Base-by-base conservation (phyloP, 2,113 vertebrate species). In the Clinocottus analis region DNA sequence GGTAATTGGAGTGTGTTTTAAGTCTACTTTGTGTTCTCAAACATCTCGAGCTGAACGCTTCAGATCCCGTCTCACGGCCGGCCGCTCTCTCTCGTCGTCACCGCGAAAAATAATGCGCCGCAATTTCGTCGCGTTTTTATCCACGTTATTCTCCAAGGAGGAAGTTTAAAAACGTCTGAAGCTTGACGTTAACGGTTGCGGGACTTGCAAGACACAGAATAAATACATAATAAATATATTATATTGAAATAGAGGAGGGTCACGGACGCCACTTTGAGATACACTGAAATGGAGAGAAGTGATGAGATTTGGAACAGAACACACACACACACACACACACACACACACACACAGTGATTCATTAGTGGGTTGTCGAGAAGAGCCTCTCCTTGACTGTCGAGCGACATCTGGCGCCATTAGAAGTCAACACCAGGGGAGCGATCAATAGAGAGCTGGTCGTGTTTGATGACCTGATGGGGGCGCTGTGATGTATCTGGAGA, bases 401-500 rank as follows among this genome's bases (percentile, higher is more conserved):
- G 27, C 74, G 79, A 86, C 75, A 87, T 89, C 75, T 89, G 79
- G 68, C 56, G 7, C 69, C 84, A 80, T 85, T 88, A 84, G 67
- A 79, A 80, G 68, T 77, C 66, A 71, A 79, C 70, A 68, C 75
- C 59, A 23, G 21, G 69, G 29, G 58, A 65, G 43, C 74, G 80
- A 75, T 73, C 63, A 79, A 78, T 60, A 58, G 43, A 74, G 33
- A 58, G 25, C 35, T 79, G 41, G 55, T 58, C 64, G 66, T 37
- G 79, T 72, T 77, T 75, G 66, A 72, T 73, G 77, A 74, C 31
- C 14, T 62, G 41, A 82, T n/a, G 33, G 62, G 5, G 11, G 2
- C 53, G 2, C 53, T 68, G 45, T 85, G 66, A 69, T 74, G 39
- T 66, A 65, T 72, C 58, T 61, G 4, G 49, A 12, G 41, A 64